phyloP scores from a whole-genome alignment of 2,888 invertebrate species.

The Synergus laeviventris region DNA sequence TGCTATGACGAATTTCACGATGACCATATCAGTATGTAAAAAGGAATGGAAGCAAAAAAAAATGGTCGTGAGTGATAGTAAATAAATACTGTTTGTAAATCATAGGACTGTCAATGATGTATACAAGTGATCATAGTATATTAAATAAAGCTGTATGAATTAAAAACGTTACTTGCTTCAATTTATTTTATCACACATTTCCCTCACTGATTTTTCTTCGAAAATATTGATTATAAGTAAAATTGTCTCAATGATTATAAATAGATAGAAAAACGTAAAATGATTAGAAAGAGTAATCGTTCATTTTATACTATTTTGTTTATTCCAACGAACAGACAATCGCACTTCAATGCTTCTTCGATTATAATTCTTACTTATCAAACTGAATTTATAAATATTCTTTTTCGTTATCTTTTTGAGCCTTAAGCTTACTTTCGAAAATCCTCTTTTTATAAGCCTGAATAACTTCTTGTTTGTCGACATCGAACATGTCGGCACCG shows the following conservation, averaged over 20 bases:
- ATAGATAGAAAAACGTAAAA: too few species aligned
- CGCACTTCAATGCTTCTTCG: neutral
- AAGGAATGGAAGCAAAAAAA: conserved; percentile 38
- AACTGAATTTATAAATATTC: neutral
- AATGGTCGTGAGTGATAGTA: conserved; percentile 53
- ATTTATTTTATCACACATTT: conserved; percentile 26
- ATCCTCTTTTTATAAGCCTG: neutral
- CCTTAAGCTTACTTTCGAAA: neutral
- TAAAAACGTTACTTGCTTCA: neutral
- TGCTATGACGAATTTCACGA: conserved; percentile 52
- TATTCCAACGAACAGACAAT: neutral
- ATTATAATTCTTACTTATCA: neutral
- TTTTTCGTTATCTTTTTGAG: neutral
- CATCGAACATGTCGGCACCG: conserved; percentile 87
- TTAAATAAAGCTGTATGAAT: conserved; percentile 37
- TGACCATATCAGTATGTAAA: conserved; percentile 37
- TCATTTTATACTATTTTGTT: neutral
- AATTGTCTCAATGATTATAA: too few species aligned
- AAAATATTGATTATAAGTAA: too few species aligned
- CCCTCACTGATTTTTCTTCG: neutral
- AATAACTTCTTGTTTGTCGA: conserved; percentile 31
- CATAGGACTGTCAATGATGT: conserved; percentile 40
- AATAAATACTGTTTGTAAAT: conserved; percentile 60
- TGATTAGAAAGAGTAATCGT: neutral
- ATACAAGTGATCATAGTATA: conserved; percentile 31